These are phyloP conservation scores for Apis florea DNA, from an alignment of 1,140 invertebrate species.

Conservation along the genomic window DNA sequence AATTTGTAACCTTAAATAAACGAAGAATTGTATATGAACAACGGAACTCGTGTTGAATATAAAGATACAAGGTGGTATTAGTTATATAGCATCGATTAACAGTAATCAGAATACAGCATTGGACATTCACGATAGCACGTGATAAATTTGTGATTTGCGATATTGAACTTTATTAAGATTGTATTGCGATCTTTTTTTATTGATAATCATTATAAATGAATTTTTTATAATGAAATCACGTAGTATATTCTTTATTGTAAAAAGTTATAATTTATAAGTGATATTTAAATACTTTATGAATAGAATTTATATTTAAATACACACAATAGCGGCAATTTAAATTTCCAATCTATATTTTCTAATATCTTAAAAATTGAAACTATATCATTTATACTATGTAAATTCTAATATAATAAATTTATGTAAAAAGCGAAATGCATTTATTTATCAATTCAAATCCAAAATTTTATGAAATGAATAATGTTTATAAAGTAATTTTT, in stretches of 20 bases:
- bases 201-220: not conserved
- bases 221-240: not conserved
- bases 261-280: not conserved
- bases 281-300: not conserved
- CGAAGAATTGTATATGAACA: not conserved
- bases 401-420: not conserved
- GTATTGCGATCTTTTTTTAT: not conserved
- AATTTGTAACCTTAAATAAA: not conserved
- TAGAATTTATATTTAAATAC: conserved; percentile 8
- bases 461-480: not conserved
- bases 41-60: conserved; percentile 6
- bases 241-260: not conserved
- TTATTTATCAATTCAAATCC: conserved; percentile 16
- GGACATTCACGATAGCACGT: conserved; percentile 35
- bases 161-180: conserved; percentile 1
- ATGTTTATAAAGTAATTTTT: not conserved
- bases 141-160: conserved; percentile 25
- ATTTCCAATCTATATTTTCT: not conserved
- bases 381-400: not conserved
- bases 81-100: conserved; percentile 36
- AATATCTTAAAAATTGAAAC: not conserved
- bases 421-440: not conserved
- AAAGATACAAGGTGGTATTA: conserved; percentile 40
- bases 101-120: conserved; percentile 39
- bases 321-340: not conserved